Base-by-base conservation (phyloP, 2,113 vertebrate genomes). In the Gymnarchus niloticus region DNA sequence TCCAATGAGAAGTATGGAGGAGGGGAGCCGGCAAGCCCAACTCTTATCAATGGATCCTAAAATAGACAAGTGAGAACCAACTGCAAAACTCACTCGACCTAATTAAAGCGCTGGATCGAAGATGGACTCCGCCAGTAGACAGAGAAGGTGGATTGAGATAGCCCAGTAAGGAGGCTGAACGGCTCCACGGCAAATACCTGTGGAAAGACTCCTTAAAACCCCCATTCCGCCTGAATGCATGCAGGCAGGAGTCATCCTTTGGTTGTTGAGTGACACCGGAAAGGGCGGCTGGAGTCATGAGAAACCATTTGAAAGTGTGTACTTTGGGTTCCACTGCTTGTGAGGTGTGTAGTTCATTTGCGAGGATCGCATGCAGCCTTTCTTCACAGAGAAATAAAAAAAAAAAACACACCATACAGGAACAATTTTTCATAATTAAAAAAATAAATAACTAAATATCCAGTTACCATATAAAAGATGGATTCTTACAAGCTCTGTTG, bases 401-500 rank as follows among this genome's bases (percentile, higher is more conserved):
- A 56, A 41, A 56, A 19, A 12, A 37, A 83, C 19, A 44, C 7
- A 89, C 80, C 85, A 37, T n/a, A 17, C n/a, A 44, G 56, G 19
- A 2, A 33, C 10, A 56, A 48, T 37, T 17, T 23, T 23, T n/a
- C n/a, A n/a, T n/a, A n/a, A n/a, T n/a, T n/a, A n/a, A n/a, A n/a
- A n/a, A n/a, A n/a, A n/a, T n/a, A 76, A 41, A 76, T 8, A 37
- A 76, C 78, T 46, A 51, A 81, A 81, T 51, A 49, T 81, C 19
- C n/a, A 51, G 23, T 28, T 28, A 9, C 46, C 57, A 21, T 9
- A 54, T 28, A 44, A 90, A 61, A 88, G 86, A 89, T 91, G 91
- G 92, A 93, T 89, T 87, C 89, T 92, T 90, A 89, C 90, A 91
- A 90, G 87, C 88, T 87, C 90, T 87, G 83, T 88, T 93, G 92